Evolutionary conservation across 92 coral and sea anemone species (phyloP), one percentile per base, ranked within the genome.

Genomic region (Pocillopora meandrina): DNA sequence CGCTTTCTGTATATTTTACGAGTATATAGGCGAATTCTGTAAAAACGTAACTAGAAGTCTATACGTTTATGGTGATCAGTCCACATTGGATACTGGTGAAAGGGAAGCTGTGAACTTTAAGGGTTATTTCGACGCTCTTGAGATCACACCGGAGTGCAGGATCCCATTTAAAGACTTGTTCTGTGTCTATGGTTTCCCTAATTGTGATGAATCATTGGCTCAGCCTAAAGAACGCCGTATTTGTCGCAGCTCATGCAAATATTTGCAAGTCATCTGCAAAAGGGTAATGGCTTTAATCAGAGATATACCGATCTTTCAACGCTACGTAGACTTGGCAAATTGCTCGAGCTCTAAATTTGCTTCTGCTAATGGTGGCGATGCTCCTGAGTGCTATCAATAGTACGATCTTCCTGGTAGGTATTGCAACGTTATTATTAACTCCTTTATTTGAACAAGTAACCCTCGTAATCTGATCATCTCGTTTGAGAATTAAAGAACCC

Each of bases 351-450:
- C 76, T 4, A 17, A 31, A 13, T 64, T 15, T 47, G 59, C 21
- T 35, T 11, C 35, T 19, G 72, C 72, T 14, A 16, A 36, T 64
- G 82, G 82, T 42, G 82, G 82, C 5, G 21, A 63, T 17, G 72
- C 62, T 20, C 82, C 82, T 0, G 82, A 78, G 49, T 78, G 82
- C 16, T 78, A 78, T 56, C 82, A 78, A 47, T 56, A 36, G 20
- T 49, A 64, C 26, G 11, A 58, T 15, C 31, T 78, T 13, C 71
- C 82, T 9, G 82, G 82, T 78, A 58, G 8, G 74, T 70, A 4
- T 31, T 10, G 3, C 42, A 26, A 15, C 12, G 14, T 3, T 21
- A 23, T 67, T 3, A 42, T 31, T 13, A 26, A 9, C 13, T n/a
- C 10, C 20, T 12, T 20, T 17, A 63, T 18, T 14, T n/a, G 26